These are phyloP conservation scores for Xenopus borealis DNA, from an alignment of 2,113 vertebrate genomes.

Conservation along the genomic window DNA sequence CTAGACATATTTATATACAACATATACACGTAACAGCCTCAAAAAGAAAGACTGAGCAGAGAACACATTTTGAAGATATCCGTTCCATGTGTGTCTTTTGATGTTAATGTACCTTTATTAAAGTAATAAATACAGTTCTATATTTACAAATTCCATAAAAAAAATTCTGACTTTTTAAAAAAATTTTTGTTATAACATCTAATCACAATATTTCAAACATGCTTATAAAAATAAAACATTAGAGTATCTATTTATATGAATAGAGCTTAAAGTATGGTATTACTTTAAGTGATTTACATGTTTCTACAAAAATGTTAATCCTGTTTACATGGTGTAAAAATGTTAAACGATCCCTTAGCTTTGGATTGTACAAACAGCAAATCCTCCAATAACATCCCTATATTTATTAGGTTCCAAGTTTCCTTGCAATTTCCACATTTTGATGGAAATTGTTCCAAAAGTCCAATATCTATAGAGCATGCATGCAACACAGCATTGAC, in stretches of 20 bases:
- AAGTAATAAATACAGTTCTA: constrained; percentile 81
- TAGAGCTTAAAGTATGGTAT: constrained; percentile 53
- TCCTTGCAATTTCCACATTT: no score
- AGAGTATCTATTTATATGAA: constrained; percentile 56
- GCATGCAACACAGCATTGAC: no score
- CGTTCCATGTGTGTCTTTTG: constrained; percentile 62
- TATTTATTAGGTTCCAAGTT: no score
- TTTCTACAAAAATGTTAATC: neutral
- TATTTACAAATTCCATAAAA: constrained; percentile 77
- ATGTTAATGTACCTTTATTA: constrained; percentile 61
- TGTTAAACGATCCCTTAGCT: neutral
- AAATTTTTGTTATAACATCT: constrained; percentile 73
- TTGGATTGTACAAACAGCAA: neutral
- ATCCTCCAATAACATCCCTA: no score
- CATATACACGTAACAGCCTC: constrained; percentile 69
- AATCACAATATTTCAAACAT: constrained; percentile 70
- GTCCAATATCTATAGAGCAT: no score
- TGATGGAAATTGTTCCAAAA: no score
- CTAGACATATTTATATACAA: constrained; percentile 71
- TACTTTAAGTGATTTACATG: constrained; percentile 55
- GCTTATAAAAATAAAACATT: constrained; percentile 75
- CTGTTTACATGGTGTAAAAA: constrained; percentile 1
- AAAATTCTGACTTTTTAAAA: constrained; percentile 61
- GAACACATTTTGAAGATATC: constrained; percentile 65
- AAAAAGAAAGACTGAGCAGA: constrained; percentile 55